Base-by-base conservation (phyloP, 2,113 vertebrate genomes). In the Puntigrus tetrazona region DNA sequence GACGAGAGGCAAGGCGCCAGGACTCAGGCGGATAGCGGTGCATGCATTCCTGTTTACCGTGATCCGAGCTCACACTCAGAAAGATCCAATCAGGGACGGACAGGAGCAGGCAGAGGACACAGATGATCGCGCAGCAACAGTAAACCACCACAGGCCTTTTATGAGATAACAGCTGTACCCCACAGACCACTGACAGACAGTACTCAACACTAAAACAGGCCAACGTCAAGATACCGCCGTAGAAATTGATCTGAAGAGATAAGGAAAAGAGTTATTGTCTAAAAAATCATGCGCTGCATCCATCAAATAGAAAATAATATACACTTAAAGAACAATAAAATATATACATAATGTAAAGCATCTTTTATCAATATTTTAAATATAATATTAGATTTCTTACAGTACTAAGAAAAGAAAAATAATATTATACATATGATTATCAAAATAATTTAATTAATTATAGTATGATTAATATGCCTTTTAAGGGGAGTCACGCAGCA, bases 181-280 rank as follows among this genome's bases (percentile, higher is more conserved):
- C 96, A 0, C 95, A 94, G 29, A 97, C 95, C 0, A 96, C 96
- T 82, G 94, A 96, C 84, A 97, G 79, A 92, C 97, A 98, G 22
- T 96, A 93, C 76, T 97, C 95, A 4, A 96, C 86, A 82, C 96
- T 97, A 91, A 97, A 96, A 91, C 96, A 96, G 75, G 93, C 94
- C 88, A 98, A 91, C 61, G 97, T 93, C 45, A 97, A 95, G 88
- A 95, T 96, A n/a, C 96, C 95, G 18, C 95, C 92, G 22, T 96
- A 96, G 90, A 96, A 97, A 89, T 96, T 97, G 80, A 97, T 90
- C 94, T 95, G 86, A 57, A 76, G 29, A 82, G 31, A 72, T 8
- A 20, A 7, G 45, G 41, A 18, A n/a, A n/a, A 29, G 25, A 36
- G 8, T 45, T 13, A 45, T 45, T 45, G 43, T 13, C 11, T 45